Conservation (phyloP, 2,113 vertebrate species). For the Romanogobio albipinnatus region DNA sequence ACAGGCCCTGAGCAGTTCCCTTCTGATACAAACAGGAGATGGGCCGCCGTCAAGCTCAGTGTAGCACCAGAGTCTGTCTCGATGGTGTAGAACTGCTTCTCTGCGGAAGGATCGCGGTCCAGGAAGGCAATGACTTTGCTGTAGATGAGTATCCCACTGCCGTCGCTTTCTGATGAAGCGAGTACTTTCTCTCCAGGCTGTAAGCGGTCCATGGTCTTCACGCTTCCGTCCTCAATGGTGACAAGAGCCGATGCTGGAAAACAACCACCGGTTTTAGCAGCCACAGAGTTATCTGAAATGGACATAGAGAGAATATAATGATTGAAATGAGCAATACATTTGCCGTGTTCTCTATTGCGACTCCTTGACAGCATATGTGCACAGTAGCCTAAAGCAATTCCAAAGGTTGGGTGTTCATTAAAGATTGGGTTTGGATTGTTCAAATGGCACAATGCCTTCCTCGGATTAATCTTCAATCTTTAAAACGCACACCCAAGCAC, state of each 20-base stretch:
- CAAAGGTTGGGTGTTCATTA: background rate
- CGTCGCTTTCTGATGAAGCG: constrained; percentile 82
- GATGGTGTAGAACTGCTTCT: constrained; percentile 84
- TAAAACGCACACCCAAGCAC: background rate
- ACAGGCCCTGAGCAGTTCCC: constrained; percentile 72
- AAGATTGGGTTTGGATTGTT: background rate
- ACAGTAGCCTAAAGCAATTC: constrained; percentile 13
- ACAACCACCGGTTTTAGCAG: constrained; percentile 96
- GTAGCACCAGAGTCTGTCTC: constrained; percentile 80
- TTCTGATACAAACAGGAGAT: constrained; percentile 86
- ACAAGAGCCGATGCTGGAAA: constrained; percentile 86
- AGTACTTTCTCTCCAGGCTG: constrained; percentile 86
- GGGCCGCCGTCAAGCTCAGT: constrained; percentile 87
- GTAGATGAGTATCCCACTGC: constrained; percentile 79
- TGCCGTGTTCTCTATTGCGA: background rate
- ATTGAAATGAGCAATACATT: background rate
- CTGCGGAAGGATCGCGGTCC: constrained; percentile 79
- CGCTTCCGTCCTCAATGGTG: constrained; percentile 78
- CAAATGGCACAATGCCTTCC: constrained; percentile 13
- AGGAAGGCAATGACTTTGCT: constrained; percentile 92
- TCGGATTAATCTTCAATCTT: constrained; percentile 29
- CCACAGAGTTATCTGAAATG: constrained; percentile 90
- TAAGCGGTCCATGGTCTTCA: constrained; percentile 81
- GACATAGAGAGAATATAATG: constrained; percentile 42
- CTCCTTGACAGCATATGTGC: background rate